Evolutionary conservation across 2,797 vertebrate species (phyloP).

Genomic region (Hypotaenidia okinawae): DNA sequence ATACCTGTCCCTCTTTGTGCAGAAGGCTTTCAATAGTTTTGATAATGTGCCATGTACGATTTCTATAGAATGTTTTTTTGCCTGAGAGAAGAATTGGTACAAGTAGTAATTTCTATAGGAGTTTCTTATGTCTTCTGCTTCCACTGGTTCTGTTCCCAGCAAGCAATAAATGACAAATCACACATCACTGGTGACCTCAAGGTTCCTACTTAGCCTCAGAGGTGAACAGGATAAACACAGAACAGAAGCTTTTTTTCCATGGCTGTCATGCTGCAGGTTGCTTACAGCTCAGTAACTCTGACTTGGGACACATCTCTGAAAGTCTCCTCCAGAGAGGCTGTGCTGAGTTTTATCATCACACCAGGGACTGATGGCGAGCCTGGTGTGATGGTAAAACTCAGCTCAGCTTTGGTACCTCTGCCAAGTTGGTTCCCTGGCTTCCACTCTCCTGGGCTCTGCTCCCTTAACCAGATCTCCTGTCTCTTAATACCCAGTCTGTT

Average conservation of each 20-base stretch:
- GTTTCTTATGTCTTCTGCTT: not conserved
- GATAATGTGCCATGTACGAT: not conserved
- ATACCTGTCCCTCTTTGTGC: not conserved
- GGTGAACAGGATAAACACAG: not conserved
- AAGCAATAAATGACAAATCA: not conserved
- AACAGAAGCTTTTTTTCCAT: not conserved
- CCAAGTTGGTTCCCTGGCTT: slow-evolving; percentile 16
- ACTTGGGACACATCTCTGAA: no score
- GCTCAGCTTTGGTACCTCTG: not conserved
- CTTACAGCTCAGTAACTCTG: not conserved
- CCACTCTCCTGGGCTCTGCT: slow-evolving; percentile 14
- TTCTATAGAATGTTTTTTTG: not conserved
- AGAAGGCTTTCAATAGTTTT: not conserved
- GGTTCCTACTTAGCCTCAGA: not conserved
- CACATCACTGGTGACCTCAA: not conserved
- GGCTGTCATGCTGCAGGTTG: not conserved
- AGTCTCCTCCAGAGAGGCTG: not conserved
- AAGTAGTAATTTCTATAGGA: not conserved
- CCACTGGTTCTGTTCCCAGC: not conserved
- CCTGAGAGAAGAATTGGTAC: not conserved
- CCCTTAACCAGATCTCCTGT: not conserved
- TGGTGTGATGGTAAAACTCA: not conserved
- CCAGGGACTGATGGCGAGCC: not conserved
- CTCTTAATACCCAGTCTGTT: not conserved
- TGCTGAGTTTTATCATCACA: no score